Percentiles rank a stretch among this genome's conserved stretches.
Conservation (phyloP, 2,113 vertebrate genomes). For the Alligator mississippiensis region DNA sequence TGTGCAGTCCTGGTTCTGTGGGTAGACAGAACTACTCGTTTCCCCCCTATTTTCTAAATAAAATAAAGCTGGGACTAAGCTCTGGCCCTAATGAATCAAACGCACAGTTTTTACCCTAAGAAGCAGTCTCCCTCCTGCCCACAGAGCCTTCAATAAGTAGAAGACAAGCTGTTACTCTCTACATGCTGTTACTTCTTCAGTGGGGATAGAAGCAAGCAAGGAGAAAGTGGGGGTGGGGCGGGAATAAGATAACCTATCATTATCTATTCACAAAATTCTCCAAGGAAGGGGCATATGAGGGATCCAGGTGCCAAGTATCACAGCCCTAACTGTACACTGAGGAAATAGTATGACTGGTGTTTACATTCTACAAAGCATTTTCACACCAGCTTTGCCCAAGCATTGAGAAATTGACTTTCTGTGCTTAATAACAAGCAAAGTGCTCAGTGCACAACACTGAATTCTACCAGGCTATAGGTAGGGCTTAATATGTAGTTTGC, state of each 20-base stretch:
- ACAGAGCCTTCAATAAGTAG: no score
- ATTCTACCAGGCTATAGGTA: background rate
- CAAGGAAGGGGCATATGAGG: background rate
- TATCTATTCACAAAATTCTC: background rate
- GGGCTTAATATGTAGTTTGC: background rate
- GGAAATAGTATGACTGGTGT: background rate
- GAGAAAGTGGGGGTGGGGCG: no score
- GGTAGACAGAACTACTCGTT: background rate
- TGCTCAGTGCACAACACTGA: background rate
- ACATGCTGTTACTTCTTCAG: rapidly evolving
- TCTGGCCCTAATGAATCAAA: background rate
- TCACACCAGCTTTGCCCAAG: background rate
- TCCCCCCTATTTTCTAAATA: background rate
- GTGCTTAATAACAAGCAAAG: rapidly evolving
- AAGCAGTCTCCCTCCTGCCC: background rate
- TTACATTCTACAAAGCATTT: background rate
- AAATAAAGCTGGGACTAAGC: background rate
- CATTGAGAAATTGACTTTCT: background rate
- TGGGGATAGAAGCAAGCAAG: no score
- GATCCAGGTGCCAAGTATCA: background rate
- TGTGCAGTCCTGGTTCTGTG: background rate
- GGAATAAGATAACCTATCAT: no score
- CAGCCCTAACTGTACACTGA: background rate
- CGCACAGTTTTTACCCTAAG: background rate
- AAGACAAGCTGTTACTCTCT: no score